Percentiles rank a stretch among this genome's conserved stretches.
These are phyloP conservation scores for Coremacera marginata DNA, from an alignment of 2,888 invertebrate species.

Conservation along the genomic window DNA sequence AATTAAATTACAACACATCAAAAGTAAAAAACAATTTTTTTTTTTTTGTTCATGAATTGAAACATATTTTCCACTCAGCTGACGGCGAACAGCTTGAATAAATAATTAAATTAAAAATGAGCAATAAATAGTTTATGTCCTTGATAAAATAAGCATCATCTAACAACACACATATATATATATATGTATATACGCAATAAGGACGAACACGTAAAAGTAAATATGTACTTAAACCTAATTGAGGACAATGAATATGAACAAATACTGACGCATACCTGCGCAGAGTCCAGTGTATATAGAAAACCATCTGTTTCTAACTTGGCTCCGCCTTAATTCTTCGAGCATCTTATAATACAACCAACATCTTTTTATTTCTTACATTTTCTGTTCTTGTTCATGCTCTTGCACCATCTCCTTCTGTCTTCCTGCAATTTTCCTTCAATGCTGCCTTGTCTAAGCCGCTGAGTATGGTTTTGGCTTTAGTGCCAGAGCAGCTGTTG, in stretches of 20 bases:
- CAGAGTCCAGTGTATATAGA: background rate
- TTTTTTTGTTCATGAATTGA: slow-evolving; percentile 2
- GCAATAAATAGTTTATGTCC: slow-evolving; percentile 10
- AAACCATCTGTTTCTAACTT: background rate
- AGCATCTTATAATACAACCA: background rate
- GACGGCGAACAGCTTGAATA: slow-evolving; percentile 12
- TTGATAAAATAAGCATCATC: background rate
- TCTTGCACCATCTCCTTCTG: background rate
- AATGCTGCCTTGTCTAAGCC: background rate
- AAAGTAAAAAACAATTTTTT: background rate
- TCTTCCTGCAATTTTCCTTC: background rate
- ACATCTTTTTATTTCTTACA: background rate
- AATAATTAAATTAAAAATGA: slow-evolving; percentile 25
- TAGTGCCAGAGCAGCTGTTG: background rate
- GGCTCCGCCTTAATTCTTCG: background rate
- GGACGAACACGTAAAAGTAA: background rate
- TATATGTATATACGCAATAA: background rate
- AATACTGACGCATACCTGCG: background rate
- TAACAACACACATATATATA: background rate
- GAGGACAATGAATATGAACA: background rate
- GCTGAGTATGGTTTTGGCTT: background rate
- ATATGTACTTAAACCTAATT: background rate
- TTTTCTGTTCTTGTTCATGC: background rate
- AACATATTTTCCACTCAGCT: slow-evolving; percentile 19
- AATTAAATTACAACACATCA: background rate